Evolutionary conservation across 92 coral and sea anemone genomes (phyloP).

Genomic region (Bergia puertoricense): DNA sequence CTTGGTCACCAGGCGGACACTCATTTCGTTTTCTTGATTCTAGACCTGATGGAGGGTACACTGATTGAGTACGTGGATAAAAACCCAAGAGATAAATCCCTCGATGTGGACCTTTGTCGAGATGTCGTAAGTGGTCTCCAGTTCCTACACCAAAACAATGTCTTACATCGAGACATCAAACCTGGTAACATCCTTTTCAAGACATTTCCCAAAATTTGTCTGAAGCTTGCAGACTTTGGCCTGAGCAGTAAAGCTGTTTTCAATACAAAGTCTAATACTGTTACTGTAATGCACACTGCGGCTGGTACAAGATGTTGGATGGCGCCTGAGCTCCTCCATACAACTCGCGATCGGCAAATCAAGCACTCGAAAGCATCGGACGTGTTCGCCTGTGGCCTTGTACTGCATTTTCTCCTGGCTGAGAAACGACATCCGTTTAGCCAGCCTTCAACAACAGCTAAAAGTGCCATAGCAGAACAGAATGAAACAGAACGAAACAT

Average conservation of each 20-base stretch:
- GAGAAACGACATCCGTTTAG: constrained; percentile 49
- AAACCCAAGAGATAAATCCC: not conserved
- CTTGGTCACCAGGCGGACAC: not conserved
- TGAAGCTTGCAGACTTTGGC: constrained; percentile 43
- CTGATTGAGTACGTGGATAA: not conserved
- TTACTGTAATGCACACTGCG: not conserved
- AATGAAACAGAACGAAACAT: constrained; percentile 48
- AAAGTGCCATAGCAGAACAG: not conserved
- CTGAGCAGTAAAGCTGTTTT: constrained; percentile 1
- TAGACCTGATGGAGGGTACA: constrained; percentile 34
- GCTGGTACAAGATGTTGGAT: constrained; percentile 40
- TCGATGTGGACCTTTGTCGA: not conserved
- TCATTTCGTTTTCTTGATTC: not conserved
- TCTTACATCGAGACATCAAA: constrained; percentile 32
- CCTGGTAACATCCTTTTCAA: constrained; percentile 24
- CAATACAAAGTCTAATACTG: not conserved
- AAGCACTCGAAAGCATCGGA: constrained; percentile 36
- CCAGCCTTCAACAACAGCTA: not conserved
- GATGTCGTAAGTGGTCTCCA: constrained; percentile 6
- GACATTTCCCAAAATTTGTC: not conserved
- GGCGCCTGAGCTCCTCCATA: constrained; percentile 24
- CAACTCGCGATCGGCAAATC: not conserved
- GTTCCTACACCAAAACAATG: constrained; percentile 13
- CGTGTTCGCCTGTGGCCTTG: constrained; percentile 55
- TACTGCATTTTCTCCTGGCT: constrained; percentile 49